Evolutionary conservation across 2,797 vertebrate genomes (phyloP), one percentile per base, ranked within the genome.

Genomic region (Lutra lutra): DNA sequence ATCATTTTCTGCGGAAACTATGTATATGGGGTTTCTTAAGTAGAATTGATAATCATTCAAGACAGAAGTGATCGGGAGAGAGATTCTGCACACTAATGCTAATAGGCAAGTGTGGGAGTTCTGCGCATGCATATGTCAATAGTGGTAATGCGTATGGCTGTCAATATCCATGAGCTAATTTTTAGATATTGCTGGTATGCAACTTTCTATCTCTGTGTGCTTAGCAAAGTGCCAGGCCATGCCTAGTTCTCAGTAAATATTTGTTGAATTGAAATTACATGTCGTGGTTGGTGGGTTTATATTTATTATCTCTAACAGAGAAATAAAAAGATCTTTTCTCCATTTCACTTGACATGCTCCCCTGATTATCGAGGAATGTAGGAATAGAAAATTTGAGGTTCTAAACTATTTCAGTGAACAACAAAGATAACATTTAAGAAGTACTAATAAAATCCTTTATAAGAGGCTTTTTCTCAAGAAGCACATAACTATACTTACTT

Each of bases 41-140:
- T 88, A 64, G 77, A 62, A 84, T 66, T 66, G 38, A 40, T 3
- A 66, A 43, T 60, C 5, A 23, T 27, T 86, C 18, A 0, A 66
- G 72, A 20, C 46, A 78, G 38, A 73, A 68, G 32, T 56, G n/a
- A 78, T 29, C n/a, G 27, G 43, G 68, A 62, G 23, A 89, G 80
- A 78, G 32, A 56, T 68, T 94, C 29, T 91, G 15, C 15, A 64
- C 46, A 78, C 43, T 40, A 51, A 27, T 27, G 29, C 0, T 6
- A 11, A 2, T 3, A 73, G 43, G 6, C 38, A 75, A 18, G 4
- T 5, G 2, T 7, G 23, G 56, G 14, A 38, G 29, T 58, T 73
- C 32, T 2, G 4, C 51, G 0, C 20, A 0, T 0, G 11, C 21
- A 1, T 2, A 13, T 38, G 23, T 27, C 32, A 15, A 10, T 54